Evolutionary conservation across 2,113 vertebrate species (phyloP).

Genomic region (Calyptomena viridis): DNA sequence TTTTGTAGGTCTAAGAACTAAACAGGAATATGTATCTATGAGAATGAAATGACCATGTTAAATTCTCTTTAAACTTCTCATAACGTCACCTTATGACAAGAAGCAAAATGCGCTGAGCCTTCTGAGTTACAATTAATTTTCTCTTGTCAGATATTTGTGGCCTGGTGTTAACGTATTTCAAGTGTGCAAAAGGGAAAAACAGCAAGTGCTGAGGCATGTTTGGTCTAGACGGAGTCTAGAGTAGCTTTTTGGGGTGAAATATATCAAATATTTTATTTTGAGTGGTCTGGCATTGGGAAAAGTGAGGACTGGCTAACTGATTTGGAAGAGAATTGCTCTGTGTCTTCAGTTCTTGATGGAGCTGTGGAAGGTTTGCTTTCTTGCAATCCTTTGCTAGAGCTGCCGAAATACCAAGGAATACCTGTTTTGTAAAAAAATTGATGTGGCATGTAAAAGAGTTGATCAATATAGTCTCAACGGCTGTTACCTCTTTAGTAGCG

Average conservation of each 20-base stretch:
- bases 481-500: neutral
- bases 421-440: neutral
- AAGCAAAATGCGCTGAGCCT: neutral
- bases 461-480: neutral
- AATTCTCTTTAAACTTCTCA: neutral
- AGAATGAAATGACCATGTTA: neutral
- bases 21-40: neutral
- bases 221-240: neutral
- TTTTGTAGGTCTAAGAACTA: neutral
- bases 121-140: neutral
- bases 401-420: neutral
- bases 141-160: neutral
- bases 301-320: neutral
- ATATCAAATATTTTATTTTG: neutral
- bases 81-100: neutral
- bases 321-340: neutral
- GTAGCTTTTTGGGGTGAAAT: neutral
- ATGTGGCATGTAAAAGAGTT: neutral
- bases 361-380: neutral
- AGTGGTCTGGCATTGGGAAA: neutral
- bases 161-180: neutral
- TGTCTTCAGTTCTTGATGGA: neutral
- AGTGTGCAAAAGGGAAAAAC: neutral
- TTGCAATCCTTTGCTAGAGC: neutral
- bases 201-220: neutral